These are phyloP conservation scores for Porites rus DNA, from an alignment of 92 coral and sea anemone genomes.

Conservation along the genomic window DNA sequence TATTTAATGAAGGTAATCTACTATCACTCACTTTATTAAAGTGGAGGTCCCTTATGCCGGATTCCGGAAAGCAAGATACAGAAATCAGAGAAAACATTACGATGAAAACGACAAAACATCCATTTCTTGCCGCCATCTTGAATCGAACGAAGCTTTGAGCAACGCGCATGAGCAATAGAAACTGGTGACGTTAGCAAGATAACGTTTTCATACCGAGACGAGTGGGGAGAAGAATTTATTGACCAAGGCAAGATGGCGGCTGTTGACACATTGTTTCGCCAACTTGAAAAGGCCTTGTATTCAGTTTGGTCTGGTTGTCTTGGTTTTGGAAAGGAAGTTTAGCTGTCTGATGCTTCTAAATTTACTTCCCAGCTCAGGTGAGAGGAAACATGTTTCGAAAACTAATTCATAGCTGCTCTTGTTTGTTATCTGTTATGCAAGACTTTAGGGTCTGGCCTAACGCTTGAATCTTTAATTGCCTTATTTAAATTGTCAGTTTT, in stretches of 20 bases:
- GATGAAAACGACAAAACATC: constrained; percentile 40
- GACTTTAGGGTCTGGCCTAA: not conserved
- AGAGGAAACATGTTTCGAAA: not conserved
- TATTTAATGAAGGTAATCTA: not conserved
- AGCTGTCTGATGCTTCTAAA: not conserved
- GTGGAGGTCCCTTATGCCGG: constrained; percentile 64
- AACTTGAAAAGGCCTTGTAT: not conserved
- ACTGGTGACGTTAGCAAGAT: constrained; percentile 66
- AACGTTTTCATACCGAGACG: constrained; percentile 29
- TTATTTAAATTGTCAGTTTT: no score
- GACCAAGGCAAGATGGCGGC: constrained; percentile 10
- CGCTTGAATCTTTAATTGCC: no score
- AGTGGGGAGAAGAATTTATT: constrained; percentile 6
- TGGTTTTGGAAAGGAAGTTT: not conserved
- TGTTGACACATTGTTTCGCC: not conserved
- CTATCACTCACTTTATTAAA: constrained; percentile 55
- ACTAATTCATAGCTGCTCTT: not conserved
- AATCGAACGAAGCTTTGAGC: constrained; percentile 23
- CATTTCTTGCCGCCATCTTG: constrained; percentile 85
- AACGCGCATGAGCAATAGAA: constrained; percentile 25
- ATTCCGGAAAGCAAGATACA: constrained; percentile 78
- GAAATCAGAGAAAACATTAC: constrained; percentile 43
- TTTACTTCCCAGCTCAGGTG: not conserved
- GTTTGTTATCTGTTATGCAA: not conserved
- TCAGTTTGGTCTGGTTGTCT: not conserved